Base-by-base conservation (phyloP, 2,888 invertebrate species). In the Herminia tarsipennalis region DNA sequence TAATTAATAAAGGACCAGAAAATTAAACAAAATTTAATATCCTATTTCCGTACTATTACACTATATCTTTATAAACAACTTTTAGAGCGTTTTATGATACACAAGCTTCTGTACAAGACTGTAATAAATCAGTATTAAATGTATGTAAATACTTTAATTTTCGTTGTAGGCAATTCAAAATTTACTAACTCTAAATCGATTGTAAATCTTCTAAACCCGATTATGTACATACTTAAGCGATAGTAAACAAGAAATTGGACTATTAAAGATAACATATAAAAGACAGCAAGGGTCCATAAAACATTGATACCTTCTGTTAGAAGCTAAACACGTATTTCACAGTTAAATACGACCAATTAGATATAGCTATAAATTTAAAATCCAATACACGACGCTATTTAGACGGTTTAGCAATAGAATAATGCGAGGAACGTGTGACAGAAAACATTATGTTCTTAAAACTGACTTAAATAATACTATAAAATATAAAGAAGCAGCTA, bases 291-390 rank as follows among this genome's bases (percentile, higher is more conserved):
- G 10, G 28, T 14, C 25, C 44, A 51, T 68, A 65, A 67, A 60
- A 48, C 36, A 41, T 12, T 55, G 59, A 53, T 47, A 41, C 47
- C 34, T 50, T 55, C 37, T 47, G 50, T 60, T 53, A 64, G 66
- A 73, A 66, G 66, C 56, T 49, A 57, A 66, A 60, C 65, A 62
- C 66, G 69, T 67, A 77, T 76, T 78, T 73, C 68, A 77, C 70
- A 67, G 73, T 60, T 50, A 67, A 72, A 67, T 65, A 52, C 57
- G 61, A 58, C 66, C 71, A 75, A 81, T 83, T 82, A 71, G 80
- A 66, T 55, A 61, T 59, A 72, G 75, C 60, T 61, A 73, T 81
- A 77, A 77, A 78, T 73, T 76, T 76, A 74, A 78, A 73, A 77
- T 67, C 74, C 77, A 59, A 67, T 54, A 58, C 69, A 75, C 73